phyloP scores from a whole-genome alignment of 2,888 invertebrate genomes.

The Drosophila recens region DNA sequence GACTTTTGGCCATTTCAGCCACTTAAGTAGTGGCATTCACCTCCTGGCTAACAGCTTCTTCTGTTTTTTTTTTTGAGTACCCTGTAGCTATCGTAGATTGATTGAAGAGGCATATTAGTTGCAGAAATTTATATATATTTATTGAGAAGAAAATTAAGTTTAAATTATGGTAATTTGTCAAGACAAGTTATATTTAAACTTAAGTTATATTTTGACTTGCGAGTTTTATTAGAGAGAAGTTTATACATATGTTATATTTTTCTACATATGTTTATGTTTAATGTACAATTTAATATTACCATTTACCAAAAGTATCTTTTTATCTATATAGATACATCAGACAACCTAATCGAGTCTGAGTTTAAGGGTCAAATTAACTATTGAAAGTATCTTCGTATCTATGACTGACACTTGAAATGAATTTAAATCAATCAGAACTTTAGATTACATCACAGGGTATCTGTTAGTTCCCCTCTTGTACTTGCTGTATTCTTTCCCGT shows the following conservation, averaged over 20 bases:
- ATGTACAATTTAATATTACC: too few relatives aligned
- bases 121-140: neutral
- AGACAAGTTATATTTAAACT: neutral
- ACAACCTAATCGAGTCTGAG: too few relatives aligned
- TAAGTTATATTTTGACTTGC: neutral
- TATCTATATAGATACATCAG: too few relatives aligned
- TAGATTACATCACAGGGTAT: constrained; percentile 9
- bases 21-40: constrained; percentile 77
- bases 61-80: constrained; percentile 32
- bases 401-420: neutral
- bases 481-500: neutral
- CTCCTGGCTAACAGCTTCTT: constrained; percentile 57
- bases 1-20: constrained; percentile 67
- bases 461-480: neutral
- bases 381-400: neutral
- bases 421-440: neutral
- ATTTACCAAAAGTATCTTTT: too few relatives aligned
- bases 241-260: too few relatives aligned
- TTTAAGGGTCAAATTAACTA: too few relatives aligned
- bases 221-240: too few relatives aligned
- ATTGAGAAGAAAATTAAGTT: neutral
- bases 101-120: neutral
- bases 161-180: neutral
- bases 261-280: too few relatives aligned
- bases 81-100: constrained; percentile 3